phyloP scores from a whole-genome alignment of 2,113 vertebrate genomes.

The Brienomyrus brachyistius region DNA sequence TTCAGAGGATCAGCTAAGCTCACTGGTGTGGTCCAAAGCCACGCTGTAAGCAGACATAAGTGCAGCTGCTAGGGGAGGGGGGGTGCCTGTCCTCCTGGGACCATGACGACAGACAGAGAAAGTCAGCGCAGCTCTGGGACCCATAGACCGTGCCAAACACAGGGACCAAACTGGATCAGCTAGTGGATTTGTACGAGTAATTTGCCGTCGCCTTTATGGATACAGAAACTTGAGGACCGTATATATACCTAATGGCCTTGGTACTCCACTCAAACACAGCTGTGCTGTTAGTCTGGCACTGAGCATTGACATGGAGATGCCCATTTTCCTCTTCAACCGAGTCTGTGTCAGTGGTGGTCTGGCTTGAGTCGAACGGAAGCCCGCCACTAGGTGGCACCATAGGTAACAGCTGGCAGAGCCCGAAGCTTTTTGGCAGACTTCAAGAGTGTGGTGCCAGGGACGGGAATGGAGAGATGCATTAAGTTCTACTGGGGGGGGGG shows the following conservation, averaged over 20 bases:
- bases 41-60: background rate
- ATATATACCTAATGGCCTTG: conserved; percentile 17
- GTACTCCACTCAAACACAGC: background rate
- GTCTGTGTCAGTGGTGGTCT: background rate
- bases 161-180: conserved; percentile 29
- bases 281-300: background rate
- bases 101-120: background rate
- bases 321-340: background rate
- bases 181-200: conserved; percentile 16
- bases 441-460: background rate
- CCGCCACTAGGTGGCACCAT: background rate
- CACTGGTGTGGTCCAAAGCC: background rate
- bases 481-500: background rate
- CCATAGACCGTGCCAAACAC: conserved; percentile 28
- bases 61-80: background rate
- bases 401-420: background rate
- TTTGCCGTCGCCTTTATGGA: conserved; percentile 6
- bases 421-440: background rate
- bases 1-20: conserved; percentile 67
- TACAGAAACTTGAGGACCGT: conserved; percentile 17
- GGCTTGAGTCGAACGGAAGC: background rate
- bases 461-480: background rate
- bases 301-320: background rate
- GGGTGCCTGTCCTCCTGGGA: background rate
- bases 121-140: conserved; percentile 25